A percentile compares a stretch with the other conserved stretches of the same genome.
These are phyloP conservation scores for Pristiophorus japonicus DNA, from an alignment of 2,113 vertebrate species.

Conservation along the genomic window DNA sequence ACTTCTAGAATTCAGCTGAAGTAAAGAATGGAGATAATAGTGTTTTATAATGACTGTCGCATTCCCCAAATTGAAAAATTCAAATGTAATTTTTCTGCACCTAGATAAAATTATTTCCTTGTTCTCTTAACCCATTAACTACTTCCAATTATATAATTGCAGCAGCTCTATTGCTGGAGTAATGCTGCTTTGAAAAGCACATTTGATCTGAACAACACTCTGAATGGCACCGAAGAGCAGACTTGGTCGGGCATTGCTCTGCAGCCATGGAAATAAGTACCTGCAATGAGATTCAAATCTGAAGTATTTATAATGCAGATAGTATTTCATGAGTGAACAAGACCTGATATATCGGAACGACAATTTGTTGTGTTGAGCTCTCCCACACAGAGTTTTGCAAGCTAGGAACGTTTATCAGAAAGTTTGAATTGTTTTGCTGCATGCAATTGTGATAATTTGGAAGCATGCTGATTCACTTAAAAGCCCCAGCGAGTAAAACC, in stretches of 20 bases:
- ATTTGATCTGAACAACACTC: too few species aligned
- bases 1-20: neutral
- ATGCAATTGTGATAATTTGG: neutral
- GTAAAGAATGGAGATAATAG: conserved; percentile 21
- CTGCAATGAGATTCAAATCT: neutral
- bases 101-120: neutral
- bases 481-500: neutral
- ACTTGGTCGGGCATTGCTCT: neutral
- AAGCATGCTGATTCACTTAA: neutral
- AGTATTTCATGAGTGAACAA: neutral
- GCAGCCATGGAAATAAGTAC: neutral
- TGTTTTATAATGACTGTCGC: conserved; percentile 3
- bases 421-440: neutral
- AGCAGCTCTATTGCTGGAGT: neutral
- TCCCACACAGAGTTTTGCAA: neutral
- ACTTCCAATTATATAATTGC: neutral
- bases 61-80: neutral
- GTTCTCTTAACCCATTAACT: neutral
- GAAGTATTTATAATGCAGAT: neutral
- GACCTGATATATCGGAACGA: neutral
- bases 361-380: neutral
- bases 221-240: neutral
- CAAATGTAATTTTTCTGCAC: neutral
- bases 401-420: neutral
- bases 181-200: neutral